A percentile compares a stretch with the other conserved stretches of the same genome.
phyloP scores from a whole-genome alignment of 1,140 invertebrate species.

The Maconellicoccus hirsutus region DNA sequence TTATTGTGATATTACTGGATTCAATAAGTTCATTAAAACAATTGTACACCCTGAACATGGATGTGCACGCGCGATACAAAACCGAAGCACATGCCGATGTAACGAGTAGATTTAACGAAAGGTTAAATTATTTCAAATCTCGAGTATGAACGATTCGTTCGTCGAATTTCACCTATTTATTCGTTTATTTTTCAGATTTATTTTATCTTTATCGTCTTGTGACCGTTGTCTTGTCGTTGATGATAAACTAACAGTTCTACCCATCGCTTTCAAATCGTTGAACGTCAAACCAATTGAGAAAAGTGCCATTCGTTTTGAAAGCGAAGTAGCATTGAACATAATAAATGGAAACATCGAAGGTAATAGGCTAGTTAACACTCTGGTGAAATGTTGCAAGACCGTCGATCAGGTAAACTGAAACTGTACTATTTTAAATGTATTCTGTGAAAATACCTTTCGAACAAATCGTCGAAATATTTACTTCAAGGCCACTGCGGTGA shows the following conservation, averaged over 20 bases:
- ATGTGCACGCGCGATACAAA: slow-evolving; percentile 89
- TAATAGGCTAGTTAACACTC: slow-evolving; percentile 75
- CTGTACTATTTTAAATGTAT: too few species aligned
- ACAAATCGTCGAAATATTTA: neutral
- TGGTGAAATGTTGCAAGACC: slow-evolving; percentile 88
- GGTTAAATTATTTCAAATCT: slow-evolving; percentile 42
- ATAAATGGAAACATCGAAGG: slow-evolving; percentile 71
- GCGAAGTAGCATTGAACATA: slow-evolving; percentile 47
- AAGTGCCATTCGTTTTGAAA: slow-evolving; percentile 34
- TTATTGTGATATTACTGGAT: slow-evolving; percentile 76
- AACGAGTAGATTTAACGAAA: slow-evolving; percentile 91
- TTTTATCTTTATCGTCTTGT: slow-evolving; percentile 82
- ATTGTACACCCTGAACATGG: slow-evolving; percentile 94
- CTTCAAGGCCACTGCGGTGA: slow-evolving; percentile 64
- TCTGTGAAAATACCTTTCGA: too few species aligned
- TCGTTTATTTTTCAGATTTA: slow-evolving; percentile 48
- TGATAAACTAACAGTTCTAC: slow-evolving; percentile 83
- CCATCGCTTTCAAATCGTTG: slow-evolving; percentile 71
- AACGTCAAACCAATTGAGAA: slow-evolving; percentile 58
- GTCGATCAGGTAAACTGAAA: slow-evolving; percentile 80
- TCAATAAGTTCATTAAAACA: slow-evolving; percentile 82
- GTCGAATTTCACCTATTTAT: neutral
- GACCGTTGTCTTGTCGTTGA: slow-evolving; percentile 83
- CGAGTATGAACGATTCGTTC: neutral
- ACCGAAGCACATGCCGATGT: slow-evolving; percentile 91